phyloP scores from a whole-genome alignment of 1,140 invertebrate species.

The Leguminivora glycinivorella region DNA sequence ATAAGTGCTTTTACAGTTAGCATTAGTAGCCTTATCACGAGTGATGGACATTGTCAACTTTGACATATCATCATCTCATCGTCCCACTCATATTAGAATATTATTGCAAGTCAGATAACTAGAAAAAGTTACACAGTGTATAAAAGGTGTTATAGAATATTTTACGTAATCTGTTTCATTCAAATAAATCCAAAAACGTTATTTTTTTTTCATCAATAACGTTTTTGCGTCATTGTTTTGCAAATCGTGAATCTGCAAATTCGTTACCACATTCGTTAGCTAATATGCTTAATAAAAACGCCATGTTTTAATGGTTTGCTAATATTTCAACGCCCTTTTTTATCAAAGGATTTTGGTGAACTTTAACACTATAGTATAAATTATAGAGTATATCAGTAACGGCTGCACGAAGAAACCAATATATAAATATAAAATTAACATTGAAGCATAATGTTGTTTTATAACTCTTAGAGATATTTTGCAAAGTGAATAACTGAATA shows the following conservation, averaged over 20 bases:
- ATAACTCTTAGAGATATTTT: too few species aligned
- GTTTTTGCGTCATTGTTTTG: background rate
- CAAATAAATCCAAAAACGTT: background rate
- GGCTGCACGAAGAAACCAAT: background rate
- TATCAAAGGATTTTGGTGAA: conserved; percentile 5
- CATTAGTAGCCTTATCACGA: too few species aligned
- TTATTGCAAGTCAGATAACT: too few species aligned
- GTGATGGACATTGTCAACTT: too few species aligned
- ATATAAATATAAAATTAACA: too few species aligned
- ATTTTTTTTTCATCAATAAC: background rate
- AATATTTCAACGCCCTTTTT: background rate
- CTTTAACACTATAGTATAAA: conserved; percentile 1
- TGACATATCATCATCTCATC: too few species aligned
- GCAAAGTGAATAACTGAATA: too few species aligned
- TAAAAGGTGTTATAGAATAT: too few species aligned
- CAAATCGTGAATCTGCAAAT: background rate
- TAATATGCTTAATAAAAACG: background rate
- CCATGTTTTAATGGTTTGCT: conserved; percentile 13
- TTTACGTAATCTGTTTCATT: background rate
- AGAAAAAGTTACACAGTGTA: too few species aligned
- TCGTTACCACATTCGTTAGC: conserved; percentile 13
- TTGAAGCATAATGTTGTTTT: too few species aligned
- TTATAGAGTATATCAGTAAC: background rate
- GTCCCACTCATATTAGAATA: too few species aligned
- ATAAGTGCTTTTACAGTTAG: too few species aligned